phyloP scores from a whole-genome alignment of 2,113 vertebrate species.

The Ibidorhyncha struthersii region DNA sequence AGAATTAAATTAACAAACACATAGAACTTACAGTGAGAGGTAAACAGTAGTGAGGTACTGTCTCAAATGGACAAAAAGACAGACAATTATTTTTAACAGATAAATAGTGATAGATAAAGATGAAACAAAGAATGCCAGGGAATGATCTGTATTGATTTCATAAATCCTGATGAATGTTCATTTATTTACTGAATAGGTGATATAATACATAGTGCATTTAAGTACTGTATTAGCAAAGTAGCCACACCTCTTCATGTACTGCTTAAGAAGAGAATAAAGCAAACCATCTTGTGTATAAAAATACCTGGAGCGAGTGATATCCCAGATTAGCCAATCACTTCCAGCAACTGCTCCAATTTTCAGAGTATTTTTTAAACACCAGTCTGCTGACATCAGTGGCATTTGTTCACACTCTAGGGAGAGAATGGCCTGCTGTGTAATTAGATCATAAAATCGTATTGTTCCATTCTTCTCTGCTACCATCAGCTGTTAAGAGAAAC shows the following conservation, averaged over 20 bases:
- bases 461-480: slow-evolving; percentile 95
- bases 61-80: background rate
- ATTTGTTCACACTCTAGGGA: slow-evolving; percentile 90
- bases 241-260: background rate
- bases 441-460: slow-evolving; percentile 92
- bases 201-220: background rate
- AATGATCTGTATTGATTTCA: background rate
- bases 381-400: slow-evolving; percentile 92
- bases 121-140: background rate
- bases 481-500: slow-evolving; percentile 84
- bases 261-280: background rate
- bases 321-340: slow-evolving; percentile 96
- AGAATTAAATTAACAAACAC: background rate
- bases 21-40: background rate
- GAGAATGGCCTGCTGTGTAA: slow-evolving; percentile 91
- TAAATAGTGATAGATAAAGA: background rate
- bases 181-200: background rate
- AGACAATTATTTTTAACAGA: background rate
- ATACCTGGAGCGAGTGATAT: slow-evolving; percentile 94
- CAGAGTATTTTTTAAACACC: slow-evolving; percentile 93
- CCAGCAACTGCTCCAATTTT: slow-evolving; percentile 95
- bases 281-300: background rate
- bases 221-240: background rate
- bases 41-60: background rate
- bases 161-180: background rate